Evolutionary conservation across 2,888 invertebrate species (phyloP), one percentile per base, ranked within the genome.

Genomic region (Muschampia plurimacula): DNA sequence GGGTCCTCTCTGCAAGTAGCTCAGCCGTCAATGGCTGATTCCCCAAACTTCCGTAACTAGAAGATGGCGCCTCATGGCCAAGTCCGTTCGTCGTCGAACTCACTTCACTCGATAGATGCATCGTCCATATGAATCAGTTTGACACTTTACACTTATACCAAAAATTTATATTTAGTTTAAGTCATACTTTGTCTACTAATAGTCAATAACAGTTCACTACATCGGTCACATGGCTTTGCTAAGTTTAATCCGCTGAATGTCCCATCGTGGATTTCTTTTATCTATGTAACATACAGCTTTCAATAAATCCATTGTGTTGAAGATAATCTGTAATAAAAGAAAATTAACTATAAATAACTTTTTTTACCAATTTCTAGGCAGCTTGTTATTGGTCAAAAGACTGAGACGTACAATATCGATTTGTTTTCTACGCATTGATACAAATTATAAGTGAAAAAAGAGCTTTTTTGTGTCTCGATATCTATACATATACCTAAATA

Each of bases 51-150:
- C 85, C 82, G 76, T 94, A 95, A 77, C 91, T 93, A 70, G 95
- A 94, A 32, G 93, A 87, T 65, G 95, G 93, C 9, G 92, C 93
- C 80, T 94, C 94, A 74, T 93, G 93, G 41, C 94, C 94, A 74
- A 94, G 82, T 67, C 94, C 93, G 77, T 90, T 95, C 72, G 96
- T 96, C 74, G 97, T 96, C 69, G 97, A 96, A 86, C 96, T 96
- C 86, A 97, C 96, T 95, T 97, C 97, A 93, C 96, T 96, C 81
- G 97, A 96, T 90, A 97, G 91, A 95, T 97, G 97, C 97, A 97
- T 97, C 91, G 88, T 90, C 83, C 82, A 80, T 71, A 72, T 63
- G 69, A 78, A 62, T 71, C 15, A 66, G 52, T 67, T 46, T 12
- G n/a, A 65, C 41, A 63, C 67, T 76, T 77, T 22, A 62, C 46